Evolutionary conservation across 2,113 vertebrate species (phyloP).

Genomic region (Illadopsis cleaveri): DNA sequence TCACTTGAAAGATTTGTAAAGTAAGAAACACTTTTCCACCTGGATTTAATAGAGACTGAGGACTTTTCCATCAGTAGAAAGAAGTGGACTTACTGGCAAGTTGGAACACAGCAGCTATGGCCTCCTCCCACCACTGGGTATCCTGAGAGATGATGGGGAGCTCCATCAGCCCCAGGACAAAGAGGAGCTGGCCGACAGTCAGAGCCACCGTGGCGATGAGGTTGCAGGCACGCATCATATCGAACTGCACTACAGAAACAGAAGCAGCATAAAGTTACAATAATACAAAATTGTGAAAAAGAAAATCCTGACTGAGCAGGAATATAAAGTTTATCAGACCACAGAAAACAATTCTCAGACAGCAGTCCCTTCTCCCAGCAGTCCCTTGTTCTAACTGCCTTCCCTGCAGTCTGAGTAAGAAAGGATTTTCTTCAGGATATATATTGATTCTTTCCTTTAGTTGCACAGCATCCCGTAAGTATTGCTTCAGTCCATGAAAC

Average conservation of each 20-base stretch:
- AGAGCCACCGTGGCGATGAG: conserved; percentile 93
- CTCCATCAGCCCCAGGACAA: conserved; percentile 87
- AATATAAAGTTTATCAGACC: neutral
- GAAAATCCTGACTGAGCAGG: neutral
- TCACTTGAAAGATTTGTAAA: neutral
- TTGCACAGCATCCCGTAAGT: neutral
- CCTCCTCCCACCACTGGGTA: conserved; percentile 99
- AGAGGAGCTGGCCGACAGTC: conserved; percentile 92
- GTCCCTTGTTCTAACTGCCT: neutral
- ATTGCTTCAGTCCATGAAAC: neutral
- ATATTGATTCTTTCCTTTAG: neutral
- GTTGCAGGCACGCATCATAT: conserved; percentile 99
- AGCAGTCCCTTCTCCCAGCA: neutral
- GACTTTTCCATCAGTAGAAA: neutral
- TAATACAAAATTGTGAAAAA: neutral
- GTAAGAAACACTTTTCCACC: neutral
- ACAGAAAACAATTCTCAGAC: neutral
- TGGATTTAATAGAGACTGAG: neutral
- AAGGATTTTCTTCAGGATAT: neutral
- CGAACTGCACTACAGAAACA: conserved; percentile 89
- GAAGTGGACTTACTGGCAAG: conserved; percentile 89
- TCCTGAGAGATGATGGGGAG: conserved; percentile 87
- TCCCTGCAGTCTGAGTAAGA: neutral
- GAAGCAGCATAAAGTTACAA: neutral
- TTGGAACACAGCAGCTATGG: conserved; percentile 95